Base-by-base conservation (phyloP, 2,888 invertebrate genomes). In the Lasioglossum marginatum region DNA sequence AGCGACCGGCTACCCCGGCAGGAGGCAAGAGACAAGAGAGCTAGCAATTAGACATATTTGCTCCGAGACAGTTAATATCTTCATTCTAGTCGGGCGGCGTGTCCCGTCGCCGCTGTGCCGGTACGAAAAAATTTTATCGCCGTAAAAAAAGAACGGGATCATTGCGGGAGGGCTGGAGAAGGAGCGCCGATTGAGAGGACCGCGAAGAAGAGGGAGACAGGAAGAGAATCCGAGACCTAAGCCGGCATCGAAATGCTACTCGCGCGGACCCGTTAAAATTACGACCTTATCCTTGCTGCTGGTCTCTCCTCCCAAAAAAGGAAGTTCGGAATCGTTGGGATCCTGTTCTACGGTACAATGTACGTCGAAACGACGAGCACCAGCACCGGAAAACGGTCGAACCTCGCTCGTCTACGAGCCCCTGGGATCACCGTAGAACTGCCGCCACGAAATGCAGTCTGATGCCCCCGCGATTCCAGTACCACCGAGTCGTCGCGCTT, bases 1-100 rank as follows among this genome's bases (percentile, higher is more conserved):
- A 87, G 84, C 60, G 37, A 34, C 23, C 70, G 43, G 60, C 60
- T 71, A 4, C n/a, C 70, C 19, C 81, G 48, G 78, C 75, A 79
- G 75, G 81, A 16, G 52, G 52, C 52, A 23, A 10, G 52, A 19
- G 48, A 23, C 48, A 48, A 23, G 23, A 23, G 37, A 23, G 66
- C 75, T 57, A 76, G 92, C 92, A 94, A 94, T 94, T 94, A 94
- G 92, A 93, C 92, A 92, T 93, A 93, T 93, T 94, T 90, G 91
- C 90, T 87, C 89, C 83, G 81, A 48, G 79, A 86, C 83, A 90
- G 93, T 93, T 93, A 92, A 93, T 93, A 92, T 93, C 93, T 94
- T 92, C 90, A 92, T 93, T 88, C 85, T 88, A 79, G 82, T 70
- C 75, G 88, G 86, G n/a, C n/a, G 48, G 72, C 75, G 80, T 63